A percentile compares a stretch with the other conserved stretches of the same genome.
Evolutionary conservation across 2,113 vertebrate species (phyloP).

Genomic region (Mola mola): DNA sequence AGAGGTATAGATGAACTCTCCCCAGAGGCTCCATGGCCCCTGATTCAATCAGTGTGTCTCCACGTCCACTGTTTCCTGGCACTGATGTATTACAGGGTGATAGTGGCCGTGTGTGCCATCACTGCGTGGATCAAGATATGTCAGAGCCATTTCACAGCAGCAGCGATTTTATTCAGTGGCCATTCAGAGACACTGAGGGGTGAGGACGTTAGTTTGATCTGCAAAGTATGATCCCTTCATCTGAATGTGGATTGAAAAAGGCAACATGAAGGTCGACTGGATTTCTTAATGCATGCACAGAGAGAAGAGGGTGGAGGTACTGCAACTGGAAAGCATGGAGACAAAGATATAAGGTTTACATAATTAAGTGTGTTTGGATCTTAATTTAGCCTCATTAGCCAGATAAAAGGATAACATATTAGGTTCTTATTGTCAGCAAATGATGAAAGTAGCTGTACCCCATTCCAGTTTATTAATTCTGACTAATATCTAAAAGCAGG

Average conservation of each 20-base stretch:
- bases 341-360: neutral
- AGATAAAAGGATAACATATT: too few species aligned
- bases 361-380: neutral
- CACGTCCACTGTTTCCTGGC: conserved; percentile 76
- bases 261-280: conserved; percentile 74
- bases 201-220: conserved; percentile 77
- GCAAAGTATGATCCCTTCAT: conserved; percentile 72
- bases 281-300: conserved; percentile 22
- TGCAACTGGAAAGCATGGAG: conserved; percentile 5
- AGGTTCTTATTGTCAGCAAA: too few species aligned
- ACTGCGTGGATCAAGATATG: conserved; percentile 80
- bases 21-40: conserved; percentile 64
- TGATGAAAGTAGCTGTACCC: too few species aligned
- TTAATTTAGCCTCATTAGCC: too few species aligned
- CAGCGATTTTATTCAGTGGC: conserved; percentile 70
- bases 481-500: too few species aligned
- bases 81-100: conserved; percentile 82
- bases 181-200: conserved; percentile 60
- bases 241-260: conserved; percentile 66
- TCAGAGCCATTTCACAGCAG: conserved; percentile 72
- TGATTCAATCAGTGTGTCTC: conserved; percentile 78
- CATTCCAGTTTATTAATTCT: too few species aligned
- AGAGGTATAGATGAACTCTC: conserved; percentile 70
- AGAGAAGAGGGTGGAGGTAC: conserved; percentile 9
- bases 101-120: conserved; percentile 63